Evolutionary conservation across 2,888 invertebrate genomes (phyloP), one percentile per base, ranked within the genome.

Genomic region (Iphiclides podalirius): DNA sequence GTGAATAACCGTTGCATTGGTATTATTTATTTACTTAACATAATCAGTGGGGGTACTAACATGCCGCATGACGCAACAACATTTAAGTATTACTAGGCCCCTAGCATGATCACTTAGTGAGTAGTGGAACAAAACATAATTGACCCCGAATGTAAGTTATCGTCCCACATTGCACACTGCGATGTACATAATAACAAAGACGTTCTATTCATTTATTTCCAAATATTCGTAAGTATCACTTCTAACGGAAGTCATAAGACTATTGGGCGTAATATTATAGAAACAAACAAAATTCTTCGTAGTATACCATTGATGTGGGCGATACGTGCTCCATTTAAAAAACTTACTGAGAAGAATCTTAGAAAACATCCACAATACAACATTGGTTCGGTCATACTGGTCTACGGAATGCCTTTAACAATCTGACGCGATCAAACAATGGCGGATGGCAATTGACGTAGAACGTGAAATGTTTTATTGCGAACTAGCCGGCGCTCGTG

Each of bases 81-180:
- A 28, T 28, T 8, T 4, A 8, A 11, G 38, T n/a, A 16, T 15
- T 1, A 26, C 14, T 28, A 2, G 28, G 28, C 8, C 28, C 2
- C 6, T 9, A 9, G 28, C 28, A 9, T 28, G 2, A 28, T 23
- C 17, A 35, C 35, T 7, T 35, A 15, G 35, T 35, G n/a, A 7
- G 8, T 20, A 20, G 6, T 20, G 8, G 13, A 14, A 13, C 6
- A 12, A 36, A 36, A 36, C 17, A 36, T 9, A 16, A 2, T 26
- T 23, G 26, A 39, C 23, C 39, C 13, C 17, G 4, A 16, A 36
- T 36, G n/a, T 9, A n/a, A 36, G 16, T 36, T 36, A 36, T 36
- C 36, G 17, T 36, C 16, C 35, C 14, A 35, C 20, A 37, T 17
- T 17, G 8, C n/a, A 20, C 35, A 35, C 14, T 17, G 37, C 11